phyloP scores from a whole-genome alignment of 1,140 invertebrate genomes.

The Trichogramma pretiosum region DNA sequence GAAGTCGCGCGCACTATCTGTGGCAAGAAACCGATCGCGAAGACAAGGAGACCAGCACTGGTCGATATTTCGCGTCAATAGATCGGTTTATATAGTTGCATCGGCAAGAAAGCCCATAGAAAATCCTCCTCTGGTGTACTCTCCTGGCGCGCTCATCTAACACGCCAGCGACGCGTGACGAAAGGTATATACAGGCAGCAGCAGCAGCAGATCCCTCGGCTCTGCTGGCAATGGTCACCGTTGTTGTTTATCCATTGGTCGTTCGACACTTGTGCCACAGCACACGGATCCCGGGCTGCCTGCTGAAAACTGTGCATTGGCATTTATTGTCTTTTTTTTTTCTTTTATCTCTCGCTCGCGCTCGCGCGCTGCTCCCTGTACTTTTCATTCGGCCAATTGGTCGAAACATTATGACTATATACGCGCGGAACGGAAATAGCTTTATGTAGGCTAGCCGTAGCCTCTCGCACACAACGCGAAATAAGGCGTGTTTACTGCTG shows the following conservation, averaged over 20 bases:
- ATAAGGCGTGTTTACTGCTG: too few relatives aligned
- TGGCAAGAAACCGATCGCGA: neutral
- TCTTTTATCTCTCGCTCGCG: neutral
- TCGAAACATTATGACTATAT: too few relatives aligned
- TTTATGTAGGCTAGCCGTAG: too few relatives aligned
- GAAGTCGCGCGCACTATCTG: too few relatives aligned
- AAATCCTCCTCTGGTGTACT: too few relatives aligned
- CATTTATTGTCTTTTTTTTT: neutral
- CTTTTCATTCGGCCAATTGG: too few relatives aligned
- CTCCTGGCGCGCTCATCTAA: conserved; percentile 32
- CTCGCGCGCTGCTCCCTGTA: too few relatives aligned
- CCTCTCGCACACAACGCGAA: too few relatives aligned
- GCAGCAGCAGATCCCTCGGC: too few relatives aligned
- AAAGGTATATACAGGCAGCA: conserved; percentile 21
- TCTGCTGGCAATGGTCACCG: conserved; percentile 6
- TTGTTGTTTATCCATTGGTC: conserved; percentile 23
- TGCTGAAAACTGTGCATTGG: neutral
- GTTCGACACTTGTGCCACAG: too few relatives aligned
- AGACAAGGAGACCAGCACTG: conserved; percentile 23
- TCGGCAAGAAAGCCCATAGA: conserved; percentile 28
- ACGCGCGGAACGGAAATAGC: too few relatives aligned
- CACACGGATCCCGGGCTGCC: too few relatives aligned
- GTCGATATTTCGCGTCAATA: conserved; percentile 13
- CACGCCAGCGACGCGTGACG: conserved; percentile 38
- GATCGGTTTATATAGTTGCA: conserved; percentile 39